Evolutionary conservation across 2,797 vertebrate genomes (phyloP).

Genomic region (Oreochromis mossambicus): DNA sequence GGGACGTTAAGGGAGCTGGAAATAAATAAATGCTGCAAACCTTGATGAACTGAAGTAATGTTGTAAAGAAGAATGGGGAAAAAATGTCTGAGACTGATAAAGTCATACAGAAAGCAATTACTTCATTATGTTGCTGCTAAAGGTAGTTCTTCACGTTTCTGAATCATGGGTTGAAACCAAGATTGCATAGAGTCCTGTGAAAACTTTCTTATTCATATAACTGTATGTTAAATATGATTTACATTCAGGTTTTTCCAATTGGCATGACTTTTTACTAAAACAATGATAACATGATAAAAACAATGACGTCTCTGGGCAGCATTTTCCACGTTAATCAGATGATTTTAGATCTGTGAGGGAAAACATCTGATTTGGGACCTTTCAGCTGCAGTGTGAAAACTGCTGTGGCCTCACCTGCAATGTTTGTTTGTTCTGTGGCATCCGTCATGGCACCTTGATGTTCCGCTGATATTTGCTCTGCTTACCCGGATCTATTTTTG

Average conservation of each 20-base stretch:
- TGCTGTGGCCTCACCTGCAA: conserved; percentile 2
- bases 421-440: conserved; percentile 35
- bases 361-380: conserved; percentile 15
- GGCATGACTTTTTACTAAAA: neutral
- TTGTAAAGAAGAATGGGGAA: neutral
- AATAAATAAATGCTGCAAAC: neutral
- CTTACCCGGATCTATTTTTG: conserved; percentile 58
- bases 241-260: neutral
- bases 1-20: neutral
- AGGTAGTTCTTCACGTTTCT: neutral
- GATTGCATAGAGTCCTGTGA: neutral
- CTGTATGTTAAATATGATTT: neutral
- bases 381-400: neutral
- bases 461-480: conserved; percentile 64
- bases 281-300: neutral
- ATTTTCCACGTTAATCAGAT: neutral
- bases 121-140: neutral
- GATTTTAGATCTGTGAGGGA: neutral
- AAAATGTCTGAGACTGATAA: neutral
- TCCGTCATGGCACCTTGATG: conserved; percentile 44
- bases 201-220: neutral
- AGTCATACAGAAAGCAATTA: neutral
- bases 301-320: neutral
- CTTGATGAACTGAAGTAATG: neutral
- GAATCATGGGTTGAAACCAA: neutral